Evolutionary conservation across 1,140 invertebrate genomes (phyloP).

Genomic region (Neocloeon triangulifer): DNA sequence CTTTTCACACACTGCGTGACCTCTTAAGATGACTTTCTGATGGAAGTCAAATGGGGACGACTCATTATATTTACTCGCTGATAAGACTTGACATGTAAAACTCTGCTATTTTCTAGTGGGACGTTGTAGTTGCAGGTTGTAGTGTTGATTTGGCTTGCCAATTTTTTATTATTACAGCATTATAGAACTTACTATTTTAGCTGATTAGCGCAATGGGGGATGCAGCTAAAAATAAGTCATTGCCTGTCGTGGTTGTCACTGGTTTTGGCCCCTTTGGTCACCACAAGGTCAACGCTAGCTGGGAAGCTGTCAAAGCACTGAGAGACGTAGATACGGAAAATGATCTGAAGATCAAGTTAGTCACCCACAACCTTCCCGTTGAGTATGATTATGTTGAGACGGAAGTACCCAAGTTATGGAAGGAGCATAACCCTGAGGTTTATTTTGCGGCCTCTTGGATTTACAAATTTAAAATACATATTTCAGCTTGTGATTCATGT

Average conservation of each 20-base stretch:
- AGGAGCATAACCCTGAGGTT: slow-evolving; percentile 34
- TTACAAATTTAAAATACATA: slow-evolving; percentile 1
- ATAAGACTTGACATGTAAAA: too few relatives aligned
- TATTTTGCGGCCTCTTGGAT: background rate
- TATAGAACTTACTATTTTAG: too few relatives aligned
- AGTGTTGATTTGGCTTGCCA: too few relatives aligned
- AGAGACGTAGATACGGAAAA: slow-evolving; percentile 15
- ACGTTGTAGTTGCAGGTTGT: too few relatives aligned
- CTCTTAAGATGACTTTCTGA: too few relatives aligned
- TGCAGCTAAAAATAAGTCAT: too few relatives aligned
- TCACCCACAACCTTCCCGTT: slow-evolving; percentile 37
- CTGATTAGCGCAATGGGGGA: too few relatives aligned
- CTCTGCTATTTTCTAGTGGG: too few relatives aligned
- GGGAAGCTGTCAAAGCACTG: slow-evolving; percentile 43
- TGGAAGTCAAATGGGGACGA: too few relatives aligned
- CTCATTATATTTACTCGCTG: too few relatives aligned
- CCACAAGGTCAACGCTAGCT: slow-evolving; percentile 49
- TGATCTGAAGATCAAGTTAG: slow-evolving; percentile 23
- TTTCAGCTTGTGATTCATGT: slow-evolving; percentile 37
- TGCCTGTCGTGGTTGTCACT: slow-evolving; percentile 24
- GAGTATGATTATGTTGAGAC: slow-evolving; percentile 33
- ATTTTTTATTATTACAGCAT: too few relatives aligned
- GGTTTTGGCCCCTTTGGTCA: slow-evolving; percentile 52
- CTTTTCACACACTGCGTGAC: too few relatives aligned
- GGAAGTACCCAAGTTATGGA: slow-evolving; percentile 35